Evolutionary conservation across 2,113 vertebrate species (phyloP).

Genomic region (Trogon melanurus): DNA sequence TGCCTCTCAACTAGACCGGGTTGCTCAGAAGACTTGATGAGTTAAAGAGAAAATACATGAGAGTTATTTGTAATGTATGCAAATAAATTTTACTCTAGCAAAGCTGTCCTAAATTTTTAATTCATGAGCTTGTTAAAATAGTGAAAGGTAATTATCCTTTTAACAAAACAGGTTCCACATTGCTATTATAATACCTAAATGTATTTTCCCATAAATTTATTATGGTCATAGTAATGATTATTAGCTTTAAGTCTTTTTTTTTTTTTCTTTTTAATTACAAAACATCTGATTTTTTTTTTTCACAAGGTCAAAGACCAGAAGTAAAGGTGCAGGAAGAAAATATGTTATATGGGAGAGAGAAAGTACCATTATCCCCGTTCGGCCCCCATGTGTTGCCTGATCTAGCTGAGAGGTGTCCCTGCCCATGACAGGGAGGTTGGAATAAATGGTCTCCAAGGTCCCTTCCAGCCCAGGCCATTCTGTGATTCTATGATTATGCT

Average conservation of each 20-base stretch:
- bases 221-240: background rate
- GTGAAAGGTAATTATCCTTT: slow-evolving; percentile 49
- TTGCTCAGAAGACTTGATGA: background rate
- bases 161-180: slow-evolving; percentile 50
- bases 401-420: no score
- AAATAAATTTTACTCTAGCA: slow-evolving; percentile 15
- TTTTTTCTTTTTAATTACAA: background rate
- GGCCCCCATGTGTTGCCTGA: no score
- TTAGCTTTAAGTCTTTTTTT: slow-evolving; percentile 1
- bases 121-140: slow-evolving; percentile 49
- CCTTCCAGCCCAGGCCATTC: no score
- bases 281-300: background rate
- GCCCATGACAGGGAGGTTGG: no score
- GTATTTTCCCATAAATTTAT: slow-evolving; percentile 30
- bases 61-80: background rate
- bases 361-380: background rate
- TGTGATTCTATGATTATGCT: no score
- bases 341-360: background rate
- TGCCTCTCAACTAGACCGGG: no score
- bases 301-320: background rate
- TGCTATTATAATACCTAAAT: slow-evolving; percentile 25
- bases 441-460: no score
- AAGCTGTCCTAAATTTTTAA: slow-evolving; percentile 41
- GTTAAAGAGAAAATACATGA: background rate
- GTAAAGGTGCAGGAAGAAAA: background rate